Conservation (phyloP, 2,113 vertebrate genomes). For the Varanus komodoensis region DNA sequence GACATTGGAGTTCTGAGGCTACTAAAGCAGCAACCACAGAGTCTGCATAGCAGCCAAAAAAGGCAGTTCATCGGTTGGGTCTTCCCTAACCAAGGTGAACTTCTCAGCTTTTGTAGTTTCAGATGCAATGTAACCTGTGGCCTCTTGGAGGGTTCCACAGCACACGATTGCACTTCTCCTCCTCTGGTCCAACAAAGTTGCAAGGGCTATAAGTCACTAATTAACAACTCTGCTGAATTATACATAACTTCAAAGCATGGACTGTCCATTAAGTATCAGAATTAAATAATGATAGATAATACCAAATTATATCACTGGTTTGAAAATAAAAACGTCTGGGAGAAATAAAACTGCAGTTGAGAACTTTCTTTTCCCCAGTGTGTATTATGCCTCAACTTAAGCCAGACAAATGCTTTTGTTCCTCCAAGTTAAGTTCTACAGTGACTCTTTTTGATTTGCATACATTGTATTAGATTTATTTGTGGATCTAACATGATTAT, state of each 20-base stretch:
- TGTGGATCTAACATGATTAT: not conserved
- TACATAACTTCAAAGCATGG: not conserved
- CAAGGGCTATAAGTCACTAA: not conserved
- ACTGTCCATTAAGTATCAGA: not conserved
- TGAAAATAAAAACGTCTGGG: slow-evolving; percentile 15
- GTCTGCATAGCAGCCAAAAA: too few species aligned
- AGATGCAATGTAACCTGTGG: too few species aligned
- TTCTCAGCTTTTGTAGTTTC: too few species aligned
- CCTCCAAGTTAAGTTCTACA: not conserved
- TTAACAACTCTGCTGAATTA: not conserved
- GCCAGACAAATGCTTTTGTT: not conserved
- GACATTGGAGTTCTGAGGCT: too few species aligned
- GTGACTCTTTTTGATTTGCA: not conserved
- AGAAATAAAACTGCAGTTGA: not conserved
- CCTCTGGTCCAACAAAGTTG: not conserved
- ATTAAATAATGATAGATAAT: not conserved
- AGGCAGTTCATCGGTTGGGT: too few species aligned
- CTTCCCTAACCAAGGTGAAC: too few species aligned
- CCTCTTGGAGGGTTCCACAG: too few species aligned
- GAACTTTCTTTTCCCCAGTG: not conserved
- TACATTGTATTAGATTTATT: not conserved
- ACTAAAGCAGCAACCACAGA: too few species aligned
- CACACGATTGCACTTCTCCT: too few species aligned
- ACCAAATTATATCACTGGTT: not conserved
- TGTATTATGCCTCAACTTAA: not conserved